Percentiles rank a stretch among this genome's conserved stretches.
Conservation (phyloP, 2,888 invertebrate species). For the Drosophila dives region DNA sequence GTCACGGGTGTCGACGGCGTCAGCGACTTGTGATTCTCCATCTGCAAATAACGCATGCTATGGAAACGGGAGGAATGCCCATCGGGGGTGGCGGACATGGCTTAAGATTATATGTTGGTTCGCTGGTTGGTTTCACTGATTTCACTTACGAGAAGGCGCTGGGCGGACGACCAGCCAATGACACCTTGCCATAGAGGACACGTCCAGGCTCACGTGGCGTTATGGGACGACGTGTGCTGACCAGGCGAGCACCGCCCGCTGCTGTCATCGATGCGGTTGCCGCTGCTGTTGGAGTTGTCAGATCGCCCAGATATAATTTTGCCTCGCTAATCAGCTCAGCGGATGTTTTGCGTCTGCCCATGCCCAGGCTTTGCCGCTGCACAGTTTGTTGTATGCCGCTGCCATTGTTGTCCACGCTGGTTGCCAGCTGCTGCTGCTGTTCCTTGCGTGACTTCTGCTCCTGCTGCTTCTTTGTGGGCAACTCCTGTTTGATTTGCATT, state of each 20-base stretch:
- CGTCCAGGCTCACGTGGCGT: slow-evolving; percentile 93
- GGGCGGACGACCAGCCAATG: slow-evolving; percentile 88
- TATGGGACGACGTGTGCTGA: slow-evolving; percentile 93
- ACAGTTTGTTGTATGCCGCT: slow-evolving; percentile 43
- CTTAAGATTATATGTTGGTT: neutral
- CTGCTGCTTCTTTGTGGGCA: slow-evolving; percentile 16
- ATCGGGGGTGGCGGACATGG: neutral
- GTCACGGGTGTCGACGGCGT: slow-evolving; percentile 79
- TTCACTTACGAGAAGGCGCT: slow-evolving; percentile 90
- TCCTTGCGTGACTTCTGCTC: neutral
- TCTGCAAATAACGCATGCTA: slow-evolving; percentile 89
- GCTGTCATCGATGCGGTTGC: slow-evolving; percentile 33
- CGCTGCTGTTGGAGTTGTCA: slow-evolving; percentile 22
- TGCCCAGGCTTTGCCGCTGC: slow-evolving; percentile 28
- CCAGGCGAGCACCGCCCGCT: slow-evolving; percentile 83
- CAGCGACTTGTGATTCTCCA: slow-evolving; percentile 82
- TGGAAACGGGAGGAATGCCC: neutral
- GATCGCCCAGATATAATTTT: slow-evolving; percentile 86
- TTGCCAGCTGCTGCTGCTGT: slow-evolving; percentile 12
- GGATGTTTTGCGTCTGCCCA: slow-evolving; percentile 88
- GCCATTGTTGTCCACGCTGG: slow-evolving; percentile 25
- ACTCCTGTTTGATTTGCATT: slow-evolving; percentile 18
- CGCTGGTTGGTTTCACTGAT: neutral
- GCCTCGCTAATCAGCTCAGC: slow-evolving; percentile 93
- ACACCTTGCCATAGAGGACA: slow-evolving; percentile 89